Percentiles rank a stretch among this genome's conserved stretches.
These are phyloP conservation scores for Tyrophagus putrescentiae DNA, from an alignment of 1,140 invertebrate genomes.

Conservation along the genomic window DNA sequence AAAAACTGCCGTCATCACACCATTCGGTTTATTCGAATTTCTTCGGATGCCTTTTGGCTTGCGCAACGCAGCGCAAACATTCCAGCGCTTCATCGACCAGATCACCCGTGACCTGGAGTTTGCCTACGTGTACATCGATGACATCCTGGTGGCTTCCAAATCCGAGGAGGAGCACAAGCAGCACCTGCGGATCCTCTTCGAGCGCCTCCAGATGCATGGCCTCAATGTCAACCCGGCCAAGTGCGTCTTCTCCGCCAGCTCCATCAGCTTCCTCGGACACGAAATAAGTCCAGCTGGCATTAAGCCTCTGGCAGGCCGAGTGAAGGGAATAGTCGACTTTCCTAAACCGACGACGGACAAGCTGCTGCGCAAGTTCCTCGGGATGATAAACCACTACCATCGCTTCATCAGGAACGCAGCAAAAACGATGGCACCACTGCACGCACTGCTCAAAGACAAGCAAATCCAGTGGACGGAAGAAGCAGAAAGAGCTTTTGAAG, in stretches of 20 bases:
- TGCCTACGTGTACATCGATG: too few relatives aligned
- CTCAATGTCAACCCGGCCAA: conserved; percentile 30
- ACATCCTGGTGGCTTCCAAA: conserved; percentile 36
- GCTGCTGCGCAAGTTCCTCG: conserved; percentile 32
- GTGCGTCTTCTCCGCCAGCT: conserved; percentile 18
- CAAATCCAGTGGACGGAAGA: conserved; percentile 23
- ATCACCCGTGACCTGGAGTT: conserved; percentile 17
- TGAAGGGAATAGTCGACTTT: conserved; percentile 15
- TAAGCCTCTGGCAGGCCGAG: conserved; percentile 6
- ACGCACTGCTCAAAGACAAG: conserved; percentile 14
- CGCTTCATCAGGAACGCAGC: conserved; percentile 19
- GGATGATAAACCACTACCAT: conserved; percentile 34
- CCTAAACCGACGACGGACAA: conserved; percentile 29
- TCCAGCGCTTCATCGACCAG: conserved; percentile 22
- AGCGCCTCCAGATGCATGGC: conserved; percentile 28
- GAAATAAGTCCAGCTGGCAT: conserved; percentile 15
- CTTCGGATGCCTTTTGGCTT: conserved; percentile 24
- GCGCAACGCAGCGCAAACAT: conserved; percentile 22
- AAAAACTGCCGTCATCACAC: conserved; percentile 23
- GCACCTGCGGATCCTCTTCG: conserved; percentile 33
- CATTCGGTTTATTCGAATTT: conserved; percentile 20
- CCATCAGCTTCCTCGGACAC: conserved; percentile 20
- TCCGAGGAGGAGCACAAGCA: conserved; percentile 30
- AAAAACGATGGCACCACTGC: conserved; percentile 1
- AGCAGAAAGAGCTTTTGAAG: conserved; percentile 30